phyloP scores from a whole-genome alignment of 2,797 vertebrate genomes.

The Rhadinocentrus ornatus region DNA sequence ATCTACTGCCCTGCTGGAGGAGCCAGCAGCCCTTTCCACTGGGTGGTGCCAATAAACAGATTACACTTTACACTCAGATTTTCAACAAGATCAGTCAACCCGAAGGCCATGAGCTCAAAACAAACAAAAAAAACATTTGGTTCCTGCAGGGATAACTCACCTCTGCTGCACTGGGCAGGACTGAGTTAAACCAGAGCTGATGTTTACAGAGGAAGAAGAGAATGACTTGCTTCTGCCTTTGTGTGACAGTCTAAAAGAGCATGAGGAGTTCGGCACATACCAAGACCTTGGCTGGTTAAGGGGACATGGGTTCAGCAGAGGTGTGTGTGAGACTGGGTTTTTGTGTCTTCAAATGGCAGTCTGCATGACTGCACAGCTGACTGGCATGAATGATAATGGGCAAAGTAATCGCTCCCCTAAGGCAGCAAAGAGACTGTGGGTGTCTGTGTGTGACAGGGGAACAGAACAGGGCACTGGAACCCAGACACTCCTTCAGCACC shows the following conservation, averaged over 20 bases:
- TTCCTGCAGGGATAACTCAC: slow-evolving; percentile 11
- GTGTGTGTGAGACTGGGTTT: slow-evolving; percentile 41
- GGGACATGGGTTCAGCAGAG: slow-evolving; percentile 42
- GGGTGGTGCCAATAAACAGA: slow-evolving; percentile 47
- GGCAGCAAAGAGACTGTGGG: slow-evolving; percentile 41
- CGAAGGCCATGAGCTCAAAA: slow-evolving; percentile 22
- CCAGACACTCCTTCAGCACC: slow-evolving; percentile 40
- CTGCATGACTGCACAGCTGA: slow-evolving; percentile 69
- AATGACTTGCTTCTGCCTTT: slow-evolving; percentile 8
- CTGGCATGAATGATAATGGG: slow-evolving; percentile 72
- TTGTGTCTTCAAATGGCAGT: slow-evolving; percentile 51
- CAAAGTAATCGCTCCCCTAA: slow-evolving; percentile 61
- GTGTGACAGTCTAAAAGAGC: slow-evolving; percentile 24
- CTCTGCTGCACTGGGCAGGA: neutral
- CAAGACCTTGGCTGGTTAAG: slow-evolving; percentile 45
- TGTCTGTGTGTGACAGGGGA: slow-evolving; percentile 41
- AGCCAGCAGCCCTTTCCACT: slow-evolving; percentile 40
- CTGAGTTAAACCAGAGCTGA: slow-evolving; percentile 16
- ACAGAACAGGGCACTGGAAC: slow-evolving; percentile 32
- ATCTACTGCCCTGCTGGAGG: neutral
- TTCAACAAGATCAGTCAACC: neutral
- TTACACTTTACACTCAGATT: neutral
- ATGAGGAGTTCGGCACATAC: slow-evolving; percentile 13
- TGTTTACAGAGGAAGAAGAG: neutral
- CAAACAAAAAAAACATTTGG: neutral